Conservation (phyloP, 2,888 invertebrate species). For the Caenorhabditis sulstoni region DNA sequence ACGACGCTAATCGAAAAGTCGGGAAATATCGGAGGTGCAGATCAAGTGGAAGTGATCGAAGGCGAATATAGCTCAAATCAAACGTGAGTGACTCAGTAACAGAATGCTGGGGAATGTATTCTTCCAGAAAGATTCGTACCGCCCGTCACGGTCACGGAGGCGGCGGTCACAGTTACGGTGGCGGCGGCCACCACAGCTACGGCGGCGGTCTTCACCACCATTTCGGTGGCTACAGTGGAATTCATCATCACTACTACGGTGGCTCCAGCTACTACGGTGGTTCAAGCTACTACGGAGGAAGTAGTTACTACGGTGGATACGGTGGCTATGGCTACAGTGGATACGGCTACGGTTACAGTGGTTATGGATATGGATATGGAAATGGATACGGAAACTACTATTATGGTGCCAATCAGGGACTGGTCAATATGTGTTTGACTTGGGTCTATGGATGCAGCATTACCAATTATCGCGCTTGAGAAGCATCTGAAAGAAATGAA, state of each 20-base stretch:
- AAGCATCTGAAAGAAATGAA: neutral
- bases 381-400: conserved; percentile 24
- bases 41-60: conserved; percentile 6
- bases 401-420: neutral
- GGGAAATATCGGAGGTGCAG: neutral
- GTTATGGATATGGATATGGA: conserved; percentile 29
- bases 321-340: conserved; percentile 8
- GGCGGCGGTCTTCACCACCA: conserved; percentile 2
- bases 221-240: conserved; percentile 22
- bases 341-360: conserved; percentile 33
- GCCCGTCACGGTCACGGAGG: conserved; percentile 2
- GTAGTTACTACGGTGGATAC: conserved; percentile 14
- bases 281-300: neutral
- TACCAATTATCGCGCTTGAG: neutral
- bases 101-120: neutral
- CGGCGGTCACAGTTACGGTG: neutral
- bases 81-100: neutral
- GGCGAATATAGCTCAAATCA: neutral
- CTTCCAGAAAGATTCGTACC: neutral
- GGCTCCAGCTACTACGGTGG: neutral
- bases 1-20: neutral
- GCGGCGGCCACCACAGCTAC: neutral
- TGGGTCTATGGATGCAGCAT: conserved; percentile 6
- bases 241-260: conserved; percentile 15
- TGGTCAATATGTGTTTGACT: conserved; percentile 3